Conservation (phyloP, 2,113 vertebrate species). For the Isurus oxyrinchus region DNA sequence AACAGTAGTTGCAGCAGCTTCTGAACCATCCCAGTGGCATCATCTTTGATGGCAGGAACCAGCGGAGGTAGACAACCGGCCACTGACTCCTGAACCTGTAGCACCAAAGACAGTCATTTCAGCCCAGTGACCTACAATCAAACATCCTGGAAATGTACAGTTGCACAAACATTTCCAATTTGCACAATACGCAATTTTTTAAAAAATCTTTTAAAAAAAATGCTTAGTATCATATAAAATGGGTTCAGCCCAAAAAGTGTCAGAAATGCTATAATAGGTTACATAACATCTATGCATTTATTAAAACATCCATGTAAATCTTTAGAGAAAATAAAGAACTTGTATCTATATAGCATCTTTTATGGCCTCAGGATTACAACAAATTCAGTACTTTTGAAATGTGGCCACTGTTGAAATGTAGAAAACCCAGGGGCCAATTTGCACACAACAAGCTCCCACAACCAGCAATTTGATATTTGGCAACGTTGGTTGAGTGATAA, state of each 20-base stretch:
- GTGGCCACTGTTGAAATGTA: neutral
- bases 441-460: neutral
- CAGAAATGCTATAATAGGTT: neutral
- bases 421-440: neutral
- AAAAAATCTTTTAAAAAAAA: neutral
- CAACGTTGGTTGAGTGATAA: neutral
- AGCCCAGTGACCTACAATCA: neutral
- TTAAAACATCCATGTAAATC: neutral
- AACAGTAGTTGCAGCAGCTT: constrained; percentile 87
- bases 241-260: neutral
- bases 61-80: constrained; percentile 88
- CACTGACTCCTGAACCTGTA: constrained; percentile 91
- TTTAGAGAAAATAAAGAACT: neutral
- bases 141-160: neutral
- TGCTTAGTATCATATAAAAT: neutral
- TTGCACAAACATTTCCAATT: neutral
- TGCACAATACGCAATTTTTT: neutral
- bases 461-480: neutral
- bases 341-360: neutral
- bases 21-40: constrained; percentile 86
- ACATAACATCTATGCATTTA: neutral
- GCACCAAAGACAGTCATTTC: neutral
- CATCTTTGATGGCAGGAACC: constrained; percentile 92
- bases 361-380: neutral
- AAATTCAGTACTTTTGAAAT: neutral